Base-by-base conservation (phyloP, 2,888 invertebrate genomes). In the Thelaira solivaga region DNA sequence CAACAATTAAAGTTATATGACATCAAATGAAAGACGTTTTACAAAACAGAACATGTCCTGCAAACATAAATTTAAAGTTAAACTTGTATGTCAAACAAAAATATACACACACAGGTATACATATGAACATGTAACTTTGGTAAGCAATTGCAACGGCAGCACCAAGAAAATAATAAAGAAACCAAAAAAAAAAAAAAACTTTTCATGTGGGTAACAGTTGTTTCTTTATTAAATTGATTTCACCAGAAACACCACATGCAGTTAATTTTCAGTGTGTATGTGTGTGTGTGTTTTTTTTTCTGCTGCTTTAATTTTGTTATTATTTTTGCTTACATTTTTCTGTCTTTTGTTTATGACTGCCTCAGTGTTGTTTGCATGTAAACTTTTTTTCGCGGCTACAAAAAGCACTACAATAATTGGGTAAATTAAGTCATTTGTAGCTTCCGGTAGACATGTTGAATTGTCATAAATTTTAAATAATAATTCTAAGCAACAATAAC, bases 381-480 rank as follows among this genome's bases (percentile, higher is more conserved):
- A 20, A 55, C 22, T 68, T 62, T 62, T 13, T 64, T 55, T 53
- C 29, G 36, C 34, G 20, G 29, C 29, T 36, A 16, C 55, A 59
- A 61, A 45, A 69, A 69, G 47, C 31, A 69, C 68, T 49, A 59
- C 65, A 74, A 69, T 61, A 69, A 69, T 69, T 74, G 74, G 69
- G 24, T 65, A 78, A 78, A 78, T 78, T 69, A 78, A 78, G 78
- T 68, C 74, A 69, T 78, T 78, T 65, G 53, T 45, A 47, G 73
- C 78, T 78, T 78, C 78, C 78, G 78, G 74, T 47, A 74, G 69
- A 74, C 78, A 78, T 74, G 69, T 61, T 69, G 53, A 78, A 69
- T 74, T 61, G 65, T 74, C 78, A 78, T 78, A 69, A 73, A 77
- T 77, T 59, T 64, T 69, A 65, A 59, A 57, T 43, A 65, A 65